A percentile compares a stretch with the other conserved stretches of the same genome.
Evolutionary conservation across 1,140 invertebrate genomes (phyloP).

Genomic region (Meteorus sp.): DNA sequence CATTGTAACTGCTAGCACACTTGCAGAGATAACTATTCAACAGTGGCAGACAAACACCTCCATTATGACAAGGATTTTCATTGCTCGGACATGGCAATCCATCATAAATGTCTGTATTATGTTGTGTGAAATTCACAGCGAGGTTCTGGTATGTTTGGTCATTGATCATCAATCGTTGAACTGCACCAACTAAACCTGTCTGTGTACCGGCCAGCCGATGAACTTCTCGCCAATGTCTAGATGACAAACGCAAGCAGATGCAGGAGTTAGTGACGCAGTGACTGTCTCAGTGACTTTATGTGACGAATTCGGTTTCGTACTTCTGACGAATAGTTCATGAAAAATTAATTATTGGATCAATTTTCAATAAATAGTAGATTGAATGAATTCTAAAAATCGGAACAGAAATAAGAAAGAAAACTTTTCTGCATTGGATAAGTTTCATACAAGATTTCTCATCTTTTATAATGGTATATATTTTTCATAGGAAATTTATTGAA

Average conservation of each 20-base stretch:
- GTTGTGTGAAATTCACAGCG: conserved; percentile 52
- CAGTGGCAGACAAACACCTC: conserved; percentile 75
- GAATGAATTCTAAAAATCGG: background rate
- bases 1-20: conserved; percentile 68
- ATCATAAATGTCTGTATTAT: conserved; percentile 66
- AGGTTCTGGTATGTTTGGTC: conserved; percentile 66
- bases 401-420: background rate
- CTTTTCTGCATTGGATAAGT: too few species aligned
- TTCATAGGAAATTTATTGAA: too few species aligned
- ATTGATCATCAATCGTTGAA: conserved; percentile 84
- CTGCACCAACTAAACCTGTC: conserved; percentile 77
- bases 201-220: conserved; percentile 74
- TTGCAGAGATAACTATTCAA: conserved; percentile 73
- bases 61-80: conserved; percentile 72
- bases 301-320: too few species aligned
- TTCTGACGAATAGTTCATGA: too few species aligned
- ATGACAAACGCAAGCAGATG: too few species aligned
- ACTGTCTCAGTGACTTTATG: too few species aligned
- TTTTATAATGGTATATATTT: too few species aligned
- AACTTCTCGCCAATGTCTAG: conserved; percentile 69
- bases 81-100: conserved; percentile 70
- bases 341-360: too few species aligned
- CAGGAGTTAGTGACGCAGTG: too few species aligned
- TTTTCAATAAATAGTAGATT: background rate
- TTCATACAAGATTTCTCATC: too few species aligned